Conservation (phyloP, 2,797 vertebrate genomes). For the Melanogrammus aeglefinus region DNA sequence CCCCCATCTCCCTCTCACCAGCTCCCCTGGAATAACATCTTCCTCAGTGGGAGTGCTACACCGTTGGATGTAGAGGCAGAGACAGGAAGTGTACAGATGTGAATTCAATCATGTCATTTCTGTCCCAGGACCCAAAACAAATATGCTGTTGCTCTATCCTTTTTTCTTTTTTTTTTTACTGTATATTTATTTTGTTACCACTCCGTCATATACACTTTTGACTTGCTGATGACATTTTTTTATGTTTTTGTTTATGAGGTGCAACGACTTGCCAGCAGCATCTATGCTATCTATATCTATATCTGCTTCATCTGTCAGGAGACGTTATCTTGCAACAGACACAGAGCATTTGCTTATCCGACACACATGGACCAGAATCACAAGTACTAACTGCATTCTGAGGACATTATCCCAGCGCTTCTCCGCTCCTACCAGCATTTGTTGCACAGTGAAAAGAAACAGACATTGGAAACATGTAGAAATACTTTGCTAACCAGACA, state of each 20-base stretch:
- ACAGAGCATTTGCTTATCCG: neutral
- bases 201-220: neutral
- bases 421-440: neutral
- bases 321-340: neutral
- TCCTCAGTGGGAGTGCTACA: no score
- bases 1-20: slow-evolving; percentile 4
- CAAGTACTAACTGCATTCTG: neutral
- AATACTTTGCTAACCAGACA: neutral
- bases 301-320: neutral
- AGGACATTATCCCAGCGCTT: neutral
- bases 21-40: no score
- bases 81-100: neutral
- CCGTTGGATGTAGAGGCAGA: neutral
- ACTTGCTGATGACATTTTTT: neutral
- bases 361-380: neutral
- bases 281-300: neutral
- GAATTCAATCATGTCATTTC: neutral
- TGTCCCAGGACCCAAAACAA: neutral
- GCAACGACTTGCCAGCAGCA: neutral
- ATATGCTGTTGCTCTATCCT: neutral
- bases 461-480: neutral
- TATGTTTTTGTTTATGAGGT: neutral
- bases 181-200: neutral
- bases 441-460: neutral
- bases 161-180: neutral